Conservation (phyloP, 2,797 vertebrate genomes). For the Eleutherodactylus coqui region DNA sequence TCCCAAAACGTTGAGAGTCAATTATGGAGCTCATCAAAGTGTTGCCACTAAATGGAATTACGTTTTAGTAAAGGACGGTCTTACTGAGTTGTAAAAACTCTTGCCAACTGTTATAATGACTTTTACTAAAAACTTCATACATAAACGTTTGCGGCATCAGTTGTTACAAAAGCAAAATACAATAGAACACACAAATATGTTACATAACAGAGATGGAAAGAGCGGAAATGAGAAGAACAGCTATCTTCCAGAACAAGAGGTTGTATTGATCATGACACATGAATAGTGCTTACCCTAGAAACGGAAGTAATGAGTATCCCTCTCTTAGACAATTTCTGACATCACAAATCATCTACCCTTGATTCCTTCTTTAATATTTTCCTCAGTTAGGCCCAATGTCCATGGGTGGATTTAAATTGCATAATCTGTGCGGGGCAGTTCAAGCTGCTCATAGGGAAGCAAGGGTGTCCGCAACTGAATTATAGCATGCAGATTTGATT, state of each 20-base stretch:
- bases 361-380: background rate
- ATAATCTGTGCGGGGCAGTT: no score
- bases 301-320: background rate
- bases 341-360: background rate
- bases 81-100: background rate
- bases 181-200: background rate
- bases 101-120: background rate
- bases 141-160: background rate
- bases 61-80: no score
- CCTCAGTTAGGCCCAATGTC: background rate
- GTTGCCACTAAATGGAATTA: background rate
- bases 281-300: background rate
- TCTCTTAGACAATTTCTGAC: background rate
- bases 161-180: background rate
- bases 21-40: background rate
- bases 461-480: no score
- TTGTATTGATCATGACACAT: background rate
- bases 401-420: no score
- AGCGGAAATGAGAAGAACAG: background rate
- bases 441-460: no score
- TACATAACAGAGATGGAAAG: no score
- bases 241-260: background rate
- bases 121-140: background rate
- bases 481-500: no score
- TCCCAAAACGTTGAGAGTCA: background rate